phyloP scores from a whole-genome alignment of 2,113 vertebrate species.

The Cyphomyrus plagiostoma region DNA sequence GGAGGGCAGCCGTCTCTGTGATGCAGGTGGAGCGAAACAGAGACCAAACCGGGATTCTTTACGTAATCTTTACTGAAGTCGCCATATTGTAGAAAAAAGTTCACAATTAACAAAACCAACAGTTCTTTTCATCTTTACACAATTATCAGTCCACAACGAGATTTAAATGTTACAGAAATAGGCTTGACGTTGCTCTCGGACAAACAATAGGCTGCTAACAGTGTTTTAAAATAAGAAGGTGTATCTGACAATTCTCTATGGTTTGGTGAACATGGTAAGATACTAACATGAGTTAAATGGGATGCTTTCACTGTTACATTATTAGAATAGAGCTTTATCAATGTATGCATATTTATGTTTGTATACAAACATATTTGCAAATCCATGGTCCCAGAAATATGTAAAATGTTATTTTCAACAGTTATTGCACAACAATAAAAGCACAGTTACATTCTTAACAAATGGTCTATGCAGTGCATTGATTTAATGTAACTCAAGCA shows the following conservation, averaged over 20 bases:
- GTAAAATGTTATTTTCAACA: slow-evolving; percentile 26
- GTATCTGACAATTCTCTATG: slow-evolving; percentile 17
- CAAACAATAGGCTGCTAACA: slow-evolving; percentile 22
- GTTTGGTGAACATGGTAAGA: slow-evolving; percentile 18
- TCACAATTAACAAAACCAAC: slow-evolving; percentile 60
- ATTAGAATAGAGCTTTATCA: slow-evolving; percentile 25
- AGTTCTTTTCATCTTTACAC: slow-evolving; percentile 51
- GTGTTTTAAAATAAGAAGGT: slow-evolving; percentile 1
- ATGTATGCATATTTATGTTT: slow-evolving; percentile 25
- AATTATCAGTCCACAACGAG: slow-evolving; percentile 60
- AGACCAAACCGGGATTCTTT: slow-evolving; percentile 42
- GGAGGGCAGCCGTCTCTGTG: too few relatives aligned
- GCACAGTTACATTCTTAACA: slow-evolving; percentile 1
- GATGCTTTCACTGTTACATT: slow-evolving; percentile 38
- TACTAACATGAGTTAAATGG: slow-evolving; percentile 19
- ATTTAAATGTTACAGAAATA: slow-evolving; percentile 40
- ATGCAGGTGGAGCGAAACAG: background rate
- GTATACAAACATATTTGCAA: slow-evolving; percentile 28
- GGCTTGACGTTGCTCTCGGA: slow-evolving; percentile 19
- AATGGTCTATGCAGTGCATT: slow-evolving; percentile 1
- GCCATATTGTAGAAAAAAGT: slow-evolving; percentile 60
- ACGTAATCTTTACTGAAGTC: slow-evolving; percentile 74
- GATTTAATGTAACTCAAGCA: slow-evolving; percentile 34
- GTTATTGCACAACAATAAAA: slow-evolving; percentile 15
- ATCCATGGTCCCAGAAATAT: slow-evolving; percentile 35